A percentile compares a stretch with the other conserved stretches of the same genome.
phyloP scores from a whole-genome alignment of 2,888 invertebrate genomes.

The Diplazon laetatorius region DNA sequence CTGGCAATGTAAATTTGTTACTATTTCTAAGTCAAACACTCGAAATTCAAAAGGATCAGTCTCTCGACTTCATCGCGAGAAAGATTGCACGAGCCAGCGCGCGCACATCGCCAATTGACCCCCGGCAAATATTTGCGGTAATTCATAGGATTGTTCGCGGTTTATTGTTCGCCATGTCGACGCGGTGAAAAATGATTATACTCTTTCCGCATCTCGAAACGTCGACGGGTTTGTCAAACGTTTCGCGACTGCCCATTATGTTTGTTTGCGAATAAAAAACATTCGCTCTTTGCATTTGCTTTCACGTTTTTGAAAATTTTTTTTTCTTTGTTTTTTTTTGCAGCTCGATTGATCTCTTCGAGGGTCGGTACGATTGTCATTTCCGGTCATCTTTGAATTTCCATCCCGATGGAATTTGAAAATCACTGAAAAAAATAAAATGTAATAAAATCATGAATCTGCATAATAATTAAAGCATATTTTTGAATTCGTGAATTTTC shows the following conservation, averaged over 20 bases:
- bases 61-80: constrained; percentile 48
- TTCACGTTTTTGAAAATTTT: constrained; percentile 25
- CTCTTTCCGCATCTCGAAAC: constrained; percentile 28
- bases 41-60: constrained; percentile 69
- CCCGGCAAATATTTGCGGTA: constrained; percentile 72
- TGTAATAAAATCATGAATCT: too few relatives aligned
- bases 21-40: constrained; percentile 72
- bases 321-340: too few relatives aligned
- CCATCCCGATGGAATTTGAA: too few relatives aligned
- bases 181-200: constrained; percentile 33
- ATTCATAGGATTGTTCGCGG: constrained; percentile 68
- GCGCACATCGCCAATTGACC: constrained; percentile 62
- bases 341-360: too few relatives aligned
- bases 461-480: too few relatives aligned
- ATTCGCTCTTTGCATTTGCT: constrained; percentile 10
- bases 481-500: too few relatives aligned
- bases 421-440: too few relatives aligned
- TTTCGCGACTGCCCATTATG: background rate
- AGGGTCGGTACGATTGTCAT: too few relatives aligned
- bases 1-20: constrained; percentile 72
- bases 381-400: too few relatives aligned
- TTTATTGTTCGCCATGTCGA: constrained; percentile 61
- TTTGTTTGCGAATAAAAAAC: constrained; percentile 14
- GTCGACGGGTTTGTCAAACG: constrained; percentile 29
- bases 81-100: background rate